phyloP scores from a whole-genome alignment of 1,140 invertebrate species.

The Plutomurus gul region DNA sequence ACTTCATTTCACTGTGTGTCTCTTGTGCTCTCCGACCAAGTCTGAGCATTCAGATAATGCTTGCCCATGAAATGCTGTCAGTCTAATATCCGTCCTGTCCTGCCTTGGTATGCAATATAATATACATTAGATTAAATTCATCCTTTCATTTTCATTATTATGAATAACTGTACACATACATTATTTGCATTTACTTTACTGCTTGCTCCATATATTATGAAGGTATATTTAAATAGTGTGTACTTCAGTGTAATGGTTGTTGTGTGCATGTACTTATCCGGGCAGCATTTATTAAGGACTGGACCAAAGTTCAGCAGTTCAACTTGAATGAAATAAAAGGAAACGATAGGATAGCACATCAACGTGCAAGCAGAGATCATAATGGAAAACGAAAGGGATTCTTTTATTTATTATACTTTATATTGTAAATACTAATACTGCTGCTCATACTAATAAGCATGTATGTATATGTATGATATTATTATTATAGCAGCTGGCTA shows the following conservation, averaged over 20 bases:
- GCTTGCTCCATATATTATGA: background rate
- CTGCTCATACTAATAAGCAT: background rate
- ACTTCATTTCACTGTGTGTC: background rate
- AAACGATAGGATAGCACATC: background rate
- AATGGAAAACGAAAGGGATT: background rate
- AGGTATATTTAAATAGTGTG: too few relatives aligned
- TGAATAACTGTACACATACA: background rate
- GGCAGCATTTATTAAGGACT: too few relatives aligned
- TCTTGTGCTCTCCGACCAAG: background rate
- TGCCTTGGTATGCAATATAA: too few relatives aligned
- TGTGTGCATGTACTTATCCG: too few relatives aligned
- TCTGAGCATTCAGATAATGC: background rate
- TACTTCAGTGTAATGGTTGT: too few relatives aligned
- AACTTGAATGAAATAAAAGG: slow-evolving; percentile 12
- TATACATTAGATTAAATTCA: too few relatives aligned
- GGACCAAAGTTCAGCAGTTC: slow-evolving; percentile 22
- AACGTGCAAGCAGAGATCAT: too few relatives aligned
- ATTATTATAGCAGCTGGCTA: background rate
- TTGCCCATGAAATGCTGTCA: too few relatives aligned
- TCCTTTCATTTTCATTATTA: background rate
- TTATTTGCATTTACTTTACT: background rate
- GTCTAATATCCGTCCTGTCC: too few relatives aligned
- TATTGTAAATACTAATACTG: background rate
- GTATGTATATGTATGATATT: background rate
- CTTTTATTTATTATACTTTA: background rate